Evolutionary conservation across 2,113 vertebrate species (phyloP).

Genomic region (Sebastes schlegelii): DNA sequence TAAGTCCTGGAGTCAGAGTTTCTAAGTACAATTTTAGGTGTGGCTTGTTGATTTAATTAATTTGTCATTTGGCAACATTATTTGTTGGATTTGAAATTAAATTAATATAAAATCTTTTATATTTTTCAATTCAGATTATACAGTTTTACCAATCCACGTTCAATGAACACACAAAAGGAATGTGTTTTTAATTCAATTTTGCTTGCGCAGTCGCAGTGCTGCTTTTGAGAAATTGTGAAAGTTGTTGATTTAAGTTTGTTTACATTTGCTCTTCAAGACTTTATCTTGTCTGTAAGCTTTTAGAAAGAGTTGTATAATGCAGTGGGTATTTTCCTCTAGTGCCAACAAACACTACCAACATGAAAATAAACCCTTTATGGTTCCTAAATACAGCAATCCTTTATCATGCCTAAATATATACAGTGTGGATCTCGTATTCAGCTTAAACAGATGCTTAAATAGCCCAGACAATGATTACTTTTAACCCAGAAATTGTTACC

Average conservation of each 20-base stretch:
- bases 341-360: constrained; percentile 3
- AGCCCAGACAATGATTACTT: constrained; percentile 28
- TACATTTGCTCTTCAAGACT: constrained; percentile 4
- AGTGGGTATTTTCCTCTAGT: not conserved
- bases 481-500: constrained; percentile 40
- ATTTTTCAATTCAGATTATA: not conserved
- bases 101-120: not conserved
- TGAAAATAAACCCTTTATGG: constrained; percentile 15
- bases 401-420: constrained; percentile 9
- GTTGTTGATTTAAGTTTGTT: constrained; percentile 1
- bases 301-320: not conserved
- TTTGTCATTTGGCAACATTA: not conserved
- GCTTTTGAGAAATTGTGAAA: constrained; percentile 4
- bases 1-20: not conserved
- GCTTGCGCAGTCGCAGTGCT: not conserved
- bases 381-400: not conserved
- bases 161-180: not conserved
- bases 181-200: not conserved
- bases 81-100: not conserved
- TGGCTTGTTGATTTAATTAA: not conserved
- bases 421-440: constrained; percentile 10
- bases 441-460: constrained; percentile 39
- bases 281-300: constrained; percentile 7
- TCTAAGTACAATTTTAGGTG: not conserved
- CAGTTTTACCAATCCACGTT: not conserved